phyloP scores from a whole-genome alignment of 2,113 vertebrate genomes.

The Stegostoma tigrinum region DNA sequence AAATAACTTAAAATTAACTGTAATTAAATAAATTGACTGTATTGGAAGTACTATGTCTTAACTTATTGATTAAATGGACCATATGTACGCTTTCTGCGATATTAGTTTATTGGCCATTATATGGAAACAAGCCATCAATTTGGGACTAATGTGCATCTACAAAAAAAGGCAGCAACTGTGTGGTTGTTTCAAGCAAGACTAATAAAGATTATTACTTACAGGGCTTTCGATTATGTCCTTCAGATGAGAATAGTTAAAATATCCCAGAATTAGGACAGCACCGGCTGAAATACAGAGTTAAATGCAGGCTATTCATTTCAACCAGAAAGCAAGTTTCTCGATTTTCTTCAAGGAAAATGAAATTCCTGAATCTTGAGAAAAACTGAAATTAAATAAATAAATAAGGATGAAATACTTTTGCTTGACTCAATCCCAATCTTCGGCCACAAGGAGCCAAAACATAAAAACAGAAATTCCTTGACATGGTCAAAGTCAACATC shows the following conservation, averaged over 20 bases:
- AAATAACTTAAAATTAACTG: constrained; percentile 8
- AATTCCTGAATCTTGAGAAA: no score
- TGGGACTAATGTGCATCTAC: background rate
- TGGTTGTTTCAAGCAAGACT: background rate
- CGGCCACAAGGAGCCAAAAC: no score
- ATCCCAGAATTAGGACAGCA: no score
- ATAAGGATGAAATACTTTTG: no score
- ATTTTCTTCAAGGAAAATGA: no score
- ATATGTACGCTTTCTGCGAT: background rate
- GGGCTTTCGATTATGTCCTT: background rate
- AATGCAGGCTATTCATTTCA: no score
- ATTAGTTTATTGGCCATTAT: background rate
- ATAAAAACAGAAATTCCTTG: no score
- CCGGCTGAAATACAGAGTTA: no score
- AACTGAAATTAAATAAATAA: no score
- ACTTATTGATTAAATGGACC: background rate
- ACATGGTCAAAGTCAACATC: no score
- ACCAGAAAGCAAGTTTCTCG: no score
- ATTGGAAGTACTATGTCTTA: background rate
- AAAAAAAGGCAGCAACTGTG: background rate
- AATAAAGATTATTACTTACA: background rate
- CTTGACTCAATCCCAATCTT: no score
- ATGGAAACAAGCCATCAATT: background rate
- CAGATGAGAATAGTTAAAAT: background rate
- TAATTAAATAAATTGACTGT: constrained; percentile 12